Evolutionary conservation across 37 sponge, comb jelly and placozoan genomes (phyloP).

Genomic region (Eunapius fragilis): DNA sequence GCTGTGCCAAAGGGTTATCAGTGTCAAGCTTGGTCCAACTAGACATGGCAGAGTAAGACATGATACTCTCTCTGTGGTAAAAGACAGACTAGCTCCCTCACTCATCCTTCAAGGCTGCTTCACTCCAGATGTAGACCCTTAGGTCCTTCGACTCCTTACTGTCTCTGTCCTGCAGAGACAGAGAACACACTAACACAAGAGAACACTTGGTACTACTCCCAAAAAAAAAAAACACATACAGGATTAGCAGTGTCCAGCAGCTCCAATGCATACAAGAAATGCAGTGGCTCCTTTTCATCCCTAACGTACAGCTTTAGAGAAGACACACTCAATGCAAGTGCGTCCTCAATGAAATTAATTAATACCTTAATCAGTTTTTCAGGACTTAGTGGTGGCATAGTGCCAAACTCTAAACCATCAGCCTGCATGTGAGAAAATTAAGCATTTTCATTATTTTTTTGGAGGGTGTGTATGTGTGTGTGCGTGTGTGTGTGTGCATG

Average conservation of each 20-base stretch:
- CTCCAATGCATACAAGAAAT: conserved; percentile 74
- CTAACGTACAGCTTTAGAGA: conserved; percentile 52
- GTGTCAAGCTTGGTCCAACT: conserved; percentile 66
- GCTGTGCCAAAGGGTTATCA: conserved; percentile 59
- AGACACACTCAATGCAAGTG: neutral
- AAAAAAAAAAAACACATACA: conserved; percentile 36
- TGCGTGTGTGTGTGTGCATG: too few relatives aligned
- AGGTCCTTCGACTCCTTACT: conserved; percentile 26
- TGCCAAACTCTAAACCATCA: conserved; percentile 29
- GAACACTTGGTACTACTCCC: neutral
- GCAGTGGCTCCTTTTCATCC: conserved; percentile 43
- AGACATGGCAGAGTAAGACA: neutral
- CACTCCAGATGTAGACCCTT: conserved; percentile 59
- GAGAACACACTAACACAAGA: neutral
- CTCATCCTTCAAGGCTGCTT: conserved; percentile 70
- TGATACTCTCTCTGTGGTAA: too few relatives aligned
- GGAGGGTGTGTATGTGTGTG: too few relatives aligned
- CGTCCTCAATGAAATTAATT: neutral
- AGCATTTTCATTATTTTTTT: neutral
- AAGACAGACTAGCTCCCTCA: too few relatives aligned
- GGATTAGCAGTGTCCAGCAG: conserved; percentile 32
- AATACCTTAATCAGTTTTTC: conserved; percentile 54
- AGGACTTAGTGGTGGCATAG: conserved; percentile 51
- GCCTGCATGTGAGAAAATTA: neutral
- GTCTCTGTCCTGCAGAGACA: neutral